These are phyloP conservation scores for Pangasius larnaudii DNA, from an alignment of 2,797 vertebrate species.

Conservation along the genomic window DNA sequence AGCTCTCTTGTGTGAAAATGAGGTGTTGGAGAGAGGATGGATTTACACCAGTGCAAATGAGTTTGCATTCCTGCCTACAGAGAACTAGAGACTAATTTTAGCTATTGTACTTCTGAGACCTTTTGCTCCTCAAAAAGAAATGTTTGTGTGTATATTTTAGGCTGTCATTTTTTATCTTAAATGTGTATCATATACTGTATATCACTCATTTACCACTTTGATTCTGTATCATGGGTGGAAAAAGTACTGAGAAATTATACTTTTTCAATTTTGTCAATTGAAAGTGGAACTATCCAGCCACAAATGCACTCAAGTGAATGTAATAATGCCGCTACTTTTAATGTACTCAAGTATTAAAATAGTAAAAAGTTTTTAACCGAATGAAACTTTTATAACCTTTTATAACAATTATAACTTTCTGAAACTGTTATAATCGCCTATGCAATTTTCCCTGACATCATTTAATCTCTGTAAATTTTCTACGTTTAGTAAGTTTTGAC, in stretches of 20 bases:
- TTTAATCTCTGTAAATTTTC: background rate
- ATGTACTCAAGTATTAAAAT: background rate
- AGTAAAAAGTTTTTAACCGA: background rate
- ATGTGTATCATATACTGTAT: background rate
- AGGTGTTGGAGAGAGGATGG: conserved; percentile 43
- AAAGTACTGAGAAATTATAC: background rate
- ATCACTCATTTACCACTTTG: background rate
- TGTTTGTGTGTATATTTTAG: background rate
- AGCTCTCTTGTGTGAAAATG: conserved; percentile 33
- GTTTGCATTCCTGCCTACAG: conserved; percentile 39
- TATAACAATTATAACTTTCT: background rate
- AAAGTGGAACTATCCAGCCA: no score
- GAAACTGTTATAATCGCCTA: background rate
- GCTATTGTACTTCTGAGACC: background rate
- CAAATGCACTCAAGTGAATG: no score
- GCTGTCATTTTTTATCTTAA: background rate
- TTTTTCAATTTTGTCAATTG: no score
- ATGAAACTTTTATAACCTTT: no score
- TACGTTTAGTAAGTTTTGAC: background rate
- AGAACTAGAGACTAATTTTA: background rate
- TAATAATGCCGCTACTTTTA: background rate
- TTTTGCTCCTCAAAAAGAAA: background rate
- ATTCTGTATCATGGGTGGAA: background rate
- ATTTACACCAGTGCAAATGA: conserved; percentile 27
- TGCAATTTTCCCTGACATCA: background rate